Conservation (phyloP, 2,888 invertebrate genomes). For the Rutpela maculata region DNA sequence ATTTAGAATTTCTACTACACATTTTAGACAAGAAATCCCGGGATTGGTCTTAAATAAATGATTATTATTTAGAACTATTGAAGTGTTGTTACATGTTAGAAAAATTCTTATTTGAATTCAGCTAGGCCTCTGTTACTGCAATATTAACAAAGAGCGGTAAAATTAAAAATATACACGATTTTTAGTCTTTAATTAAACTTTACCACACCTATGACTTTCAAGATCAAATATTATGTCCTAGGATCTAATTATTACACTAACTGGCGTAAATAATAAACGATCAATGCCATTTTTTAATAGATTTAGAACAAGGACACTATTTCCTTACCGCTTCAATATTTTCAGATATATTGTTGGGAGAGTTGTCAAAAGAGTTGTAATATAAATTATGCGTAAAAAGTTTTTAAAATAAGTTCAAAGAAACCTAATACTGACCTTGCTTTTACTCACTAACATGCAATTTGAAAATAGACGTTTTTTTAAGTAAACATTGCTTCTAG, state of each 20-base stretch:
- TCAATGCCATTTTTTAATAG: constrained; percentile 1
- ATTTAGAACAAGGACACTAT: constrained; percentile 22
- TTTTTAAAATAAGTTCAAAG: constrained; percentile 36
- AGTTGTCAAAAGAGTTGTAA: constrained; percentile 24
- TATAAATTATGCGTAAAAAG: constrained; percentile 21
- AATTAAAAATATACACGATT: no score
- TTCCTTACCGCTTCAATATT: constrained; percentile 9
- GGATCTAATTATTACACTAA: constrained; percentile 3
- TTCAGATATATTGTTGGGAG: constrained; percentile 14
- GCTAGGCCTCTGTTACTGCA: no score
- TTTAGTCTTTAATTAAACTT: background rate
- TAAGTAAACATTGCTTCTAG: constrained; percentile 32
- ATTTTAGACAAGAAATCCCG: no score
- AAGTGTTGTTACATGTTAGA: no score
- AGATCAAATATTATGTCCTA: background rate
- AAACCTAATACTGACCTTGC: constrained; percentile 32
- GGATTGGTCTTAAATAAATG: no score
- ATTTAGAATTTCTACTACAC: no score
- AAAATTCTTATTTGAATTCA: no score
- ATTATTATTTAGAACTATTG: no score
- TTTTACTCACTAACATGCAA: constrained; percentile 10
- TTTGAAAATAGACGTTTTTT: constrained; percentile 34
- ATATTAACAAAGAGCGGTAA: no score
- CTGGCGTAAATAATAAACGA: background rate
- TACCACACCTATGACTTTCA: background rate